These are phyloP conservation scores for Ia io DNA, from an alignment of 2,113 vertebrate species.

Conservation along the genomic window DNA sequence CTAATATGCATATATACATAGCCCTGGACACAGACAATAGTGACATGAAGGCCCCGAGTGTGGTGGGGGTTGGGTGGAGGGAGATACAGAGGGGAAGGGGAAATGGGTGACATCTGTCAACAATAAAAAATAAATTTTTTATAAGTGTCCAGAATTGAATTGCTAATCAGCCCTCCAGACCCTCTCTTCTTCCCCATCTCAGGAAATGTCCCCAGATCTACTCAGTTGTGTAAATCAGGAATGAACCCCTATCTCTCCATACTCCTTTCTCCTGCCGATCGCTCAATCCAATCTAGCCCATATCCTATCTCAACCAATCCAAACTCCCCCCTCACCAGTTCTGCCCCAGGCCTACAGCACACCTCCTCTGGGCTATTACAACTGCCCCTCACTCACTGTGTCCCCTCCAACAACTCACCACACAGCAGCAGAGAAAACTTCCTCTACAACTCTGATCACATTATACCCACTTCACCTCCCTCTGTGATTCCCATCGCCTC, in stretches of 20 bases:
- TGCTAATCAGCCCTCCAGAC: neutral
- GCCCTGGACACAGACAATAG: too few relatives aligned
- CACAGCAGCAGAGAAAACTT: neutral
- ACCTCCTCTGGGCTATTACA: neutral
- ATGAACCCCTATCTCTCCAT: neutral
- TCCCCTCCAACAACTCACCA: neutral
- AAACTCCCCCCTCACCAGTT: neutral
- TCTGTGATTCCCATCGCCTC: neutral
- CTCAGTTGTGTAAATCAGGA: neutral
- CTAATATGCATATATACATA: too few relatives aligned
- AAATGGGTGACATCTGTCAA: too few relatives aligned
- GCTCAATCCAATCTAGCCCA: neutral
- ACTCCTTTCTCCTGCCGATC: neutral
- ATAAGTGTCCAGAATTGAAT: neutral
- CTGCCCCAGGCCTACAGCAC: neutral
- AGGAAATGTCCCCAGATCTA: neutral
- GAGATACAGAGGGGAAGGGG: too few relatives aligned
- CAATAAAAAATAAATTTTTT: too few relatives aligned
- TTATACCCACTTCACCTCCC: rapidly evolving
- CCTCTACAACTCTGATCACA: neutral
- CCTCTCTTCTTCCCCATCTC: neutral
- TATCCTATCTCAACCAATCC: neutral
- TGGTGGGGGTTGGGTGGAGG: too few relatives aligned
- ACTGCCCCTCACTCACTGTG: neutral
- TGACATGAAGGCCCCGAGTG: too few relatives aligned